Evolutionary conservation across 2,888 invertebrate species (phyloP).

Genomic region (Lissonota sp.): DNA sequence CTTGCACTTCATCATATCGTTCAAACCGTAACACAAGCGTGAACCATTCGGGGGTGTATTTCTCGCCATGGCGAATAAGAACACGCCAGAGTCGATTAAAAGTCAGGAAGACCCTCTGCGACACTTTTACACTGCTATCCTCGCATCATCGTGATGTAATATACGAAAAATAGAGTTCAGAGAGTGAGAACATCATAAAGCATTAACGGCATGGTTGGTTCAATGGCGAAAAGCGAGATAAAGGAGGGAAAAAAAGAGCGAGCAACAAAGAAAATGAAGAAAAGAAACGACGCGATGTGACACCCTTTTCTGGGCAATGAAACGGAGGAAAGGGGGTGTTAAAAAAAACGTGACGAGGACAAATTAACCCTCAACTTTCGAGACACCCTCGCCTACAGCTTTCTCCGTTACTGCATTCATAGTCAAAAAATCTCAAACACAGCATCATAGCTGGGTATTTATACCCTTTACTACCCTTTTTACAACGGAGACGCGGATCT

Average conservation of each 20-base stretch:
- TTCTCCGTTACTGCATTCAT: slow-evolving; percentile 33
- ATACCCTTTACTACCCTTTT: slow-evolving; percentile 12
- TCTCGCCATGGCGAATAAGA: slow-evolving; percentile 13
- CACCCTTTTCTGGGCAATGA: slow-evolving; percentile 62
- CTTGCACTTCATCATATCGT: slow-evolving; percentile 57
- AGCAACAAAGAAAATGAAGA: slow-evolving; percentile 35
- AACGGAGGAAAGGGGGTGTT: slow-evolving; percentile 48
- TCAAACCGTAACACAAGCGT: slow-evolving; percentile 29
- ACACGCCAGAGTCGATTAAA: slow-evolving; percentile 43
- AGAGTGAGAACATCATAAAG: slow-evolving; percentile 47
- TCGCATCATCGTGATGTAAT: slow-evolving; percentile 36
- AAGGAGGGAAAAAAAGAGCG: slow-evolving; percentile 42
- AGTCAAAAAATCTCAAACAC: slow-evolving; percentile 2
- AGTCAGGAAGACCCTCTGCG: slow-evolving; percentile 31
- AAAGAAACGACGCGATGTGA: slow-evolving; percentile 25
- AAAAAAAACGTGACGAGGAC: slow-evolving; percentile 76
- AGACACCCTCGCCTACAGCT: slow-evolving; percentile 58
- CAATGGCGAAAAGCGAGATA: slow-evolving; percentile 14
- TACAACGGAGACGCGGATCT: slow-evolving; percentile 12
- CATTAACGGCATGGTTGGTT: background rate
- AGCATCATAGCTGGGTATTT: slow-evolving; percentile 19
- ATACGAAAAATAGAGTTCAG: slow-evolving; percentile 49
- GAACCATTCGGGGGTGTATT: slow-evolving; percentile 48
- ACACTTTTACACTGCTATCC: slow-evolving; percentile 12
- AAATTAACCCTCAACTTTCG: slow-evolving; percentile 71